Percentiles rank a stretch among this genome's conserved stretches.
These are phyloP conservation scores for Lypha dubia DNA, from an alignment of 2,888 invertebrate genomes.

Conservation along the genomic window DNA sequence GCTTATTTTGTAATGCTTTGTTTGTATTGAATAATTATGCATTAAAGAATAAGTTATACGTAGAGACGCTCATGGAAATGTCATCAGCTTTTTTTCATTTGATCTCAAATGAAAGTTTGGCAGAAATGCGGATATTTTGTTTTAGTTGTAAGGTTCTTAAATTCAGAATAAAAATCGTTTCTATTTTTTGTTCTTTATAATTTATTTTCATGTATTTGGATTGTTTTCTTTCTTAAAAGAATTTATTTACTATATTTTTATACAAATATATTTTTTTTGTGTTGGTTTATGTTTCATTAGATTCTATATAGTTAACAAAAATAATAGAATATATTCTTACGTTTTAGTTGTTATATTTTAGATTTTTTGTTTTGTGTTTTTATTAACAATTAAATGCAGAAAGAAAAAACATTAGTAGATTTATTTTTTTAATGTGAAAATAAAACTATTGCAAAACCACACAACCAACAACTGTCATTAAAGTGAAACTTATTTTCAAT, in stretches of 20 bases:
- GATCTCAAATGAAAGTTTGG: neutral
- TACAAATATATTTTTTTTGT: slow-evolving; percentile 24
- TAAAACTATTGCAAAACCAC: neutral
- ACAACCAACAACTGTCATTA: slow-evolving; percentile 1
- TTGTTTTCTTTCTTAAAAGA: slow-evolving; percentile 27
- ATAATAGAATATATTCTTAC: slow-evolving; percentile 19
- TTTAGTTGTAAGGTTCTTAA: slow-evolving; percentile 27
- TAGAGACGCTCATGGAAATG: neutral
- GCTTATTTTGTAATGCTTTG: neutral
- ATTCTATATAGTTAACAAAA: slow-evolving; percentile 45
- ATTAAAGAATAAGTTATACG: neutral
- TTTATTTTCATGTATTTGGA: slow-evolving; percentile 36
- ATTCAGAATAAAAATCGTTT: neutral
- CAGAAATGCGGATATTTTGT: neutral
- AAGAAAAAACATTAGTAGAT: neutral
- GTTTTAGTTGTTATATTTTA: slow-evolving; percentile 35
- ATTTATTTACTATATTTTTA: slow-evolving; percentile 35
- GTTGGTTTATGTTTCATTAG: slow-evolving; percentile 52
- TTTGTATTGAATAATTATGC: neutral
- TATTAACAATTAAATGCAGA: slow-evolving; percentile 27
- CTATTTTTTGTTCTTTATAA: neutral
- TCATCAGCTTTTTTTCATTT: neutral
- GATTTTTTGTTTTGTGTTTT: slow-evolving; percentile 47
- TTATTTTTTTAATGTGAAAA: slow-evolving; percentile 5
- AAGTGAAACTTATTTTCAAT: slow-evolving; percentile 2